Evolutionary conservation across 2,113 vertebrate species (phyloP).

Genomic region (Dasypus novemcinctus): DNA sequence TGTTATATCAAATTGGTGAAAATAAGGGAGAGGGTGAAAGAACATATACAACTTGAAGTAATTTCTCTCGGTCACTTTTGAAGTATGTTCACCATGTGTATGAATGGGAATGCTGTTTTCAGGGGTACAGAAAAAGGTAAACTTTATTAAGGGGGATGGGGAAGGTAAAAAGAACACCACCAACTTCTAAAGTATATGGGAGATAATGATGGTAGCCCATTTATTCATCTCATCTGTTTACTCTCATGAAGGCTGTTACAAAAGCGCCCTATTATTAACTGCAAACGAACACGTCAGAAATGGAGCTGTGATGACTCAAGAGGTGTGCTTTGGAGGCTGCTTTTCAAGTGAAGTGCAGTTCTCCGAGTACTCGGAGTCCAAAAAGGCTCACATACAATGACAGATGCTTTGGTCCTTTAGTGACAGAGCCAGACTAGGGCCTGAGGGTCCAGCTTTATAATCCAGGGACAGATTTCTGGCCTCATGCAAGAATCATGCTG

Average conservation of each 20-base stretch:
- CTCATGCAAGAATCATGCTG: neutral
- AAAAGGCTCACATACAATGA: constrained; percentile 5
- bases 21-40: neutral
- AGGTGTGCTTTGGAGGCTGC: constrained; percentile 55
- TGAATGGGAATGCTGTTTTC: constrained; percentile 46
- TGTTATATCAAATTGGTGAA: neutral
- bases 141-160: constrained; percentile 33
- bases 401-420: constrained; percentile 24
- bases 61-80: constrained; percentile 53
- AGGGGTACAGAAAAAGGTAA: constrained; percentile 52
- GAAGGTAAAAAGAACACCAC: constrained; percentile 54
- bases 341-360: constrained; percentile 55
- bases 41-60: constrained; percentile 41
- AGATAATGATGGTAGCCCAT: constrained; percentile 59
- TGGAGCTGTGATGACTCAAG: constrained; percentile 31
- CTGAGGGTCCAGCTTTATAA: constrained; percentile 18
- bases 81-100: constrained; percentile 53
- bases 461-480: neutral
- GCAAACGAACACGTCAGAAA: constrained; percentile 61
- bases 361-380: constrained; percentile 24
- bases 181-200: constrained; percentile 65
- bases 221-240: constrained; percentile 61
- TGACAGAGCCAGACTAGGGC: neutral
- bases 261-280: constrained; percentile 51
- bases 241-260: constrained; percentile 37